These are phyloP conservation scores for Pluvialis apricaria DNA, from an alignment of 2,113 vertebrate genomes.

Conservation along the genomic window DNA sequence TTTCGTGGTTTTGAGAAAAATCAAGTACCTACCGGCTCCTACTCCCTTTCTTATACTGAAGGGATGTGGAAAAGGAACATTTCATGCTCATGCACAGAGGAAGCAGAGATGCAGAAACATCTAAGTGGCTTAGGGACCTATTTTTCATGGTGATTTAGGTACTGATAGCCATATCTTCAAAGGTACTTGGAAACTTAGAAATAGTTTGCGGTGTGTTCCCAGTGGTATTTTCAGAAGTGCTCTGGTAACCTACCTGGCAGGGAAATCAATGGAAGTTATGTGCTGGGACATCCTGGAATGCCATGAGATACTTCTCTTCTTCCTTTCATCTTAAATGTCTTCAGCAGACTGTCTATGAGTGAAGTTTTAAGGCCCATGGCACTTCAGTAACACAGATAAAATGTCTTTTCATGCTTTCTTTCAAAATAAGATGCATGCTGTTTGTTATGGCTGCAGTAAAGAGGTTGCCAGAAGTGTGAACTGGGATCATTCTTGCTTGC, in stretches of 20 bases:
- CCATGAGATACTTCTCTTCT: not conserved
- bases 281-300: not conserved
- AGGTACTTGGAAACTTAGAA: not conserved
- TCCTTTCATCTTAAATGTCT: not conserved
- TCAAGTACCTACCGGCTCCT: not conserved
- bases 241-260: not conserved
- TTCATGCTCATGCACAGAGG: not conserved
- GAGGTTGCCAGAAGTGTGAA: not conserved
- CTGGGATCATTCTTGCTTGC: not conserved
- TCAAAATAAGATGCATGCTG: not conserved
- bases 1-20: not conserved
- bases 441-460: not conserved
- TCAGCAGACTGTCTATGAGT: not conserved
- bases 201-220: not conserved
- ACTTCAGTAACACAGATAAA: not conserved
- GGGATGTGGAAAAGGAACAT: not conserved
- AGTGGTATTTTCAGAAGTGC: not conserved
- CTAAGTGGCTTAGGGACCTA: not conserved
- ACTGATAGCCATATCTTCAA: not conserved
- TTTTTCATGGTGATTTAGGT: not conserved
- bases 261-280: not conserved
- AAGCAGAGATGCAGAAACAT: not conserved
- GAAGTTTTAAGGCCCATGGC: not conserved
- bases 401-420: not conserved
- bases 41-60: not conserved